Conservation (phyloP, 64 coral and sea anemone genomes). For the Montipora cactus region DNA sequence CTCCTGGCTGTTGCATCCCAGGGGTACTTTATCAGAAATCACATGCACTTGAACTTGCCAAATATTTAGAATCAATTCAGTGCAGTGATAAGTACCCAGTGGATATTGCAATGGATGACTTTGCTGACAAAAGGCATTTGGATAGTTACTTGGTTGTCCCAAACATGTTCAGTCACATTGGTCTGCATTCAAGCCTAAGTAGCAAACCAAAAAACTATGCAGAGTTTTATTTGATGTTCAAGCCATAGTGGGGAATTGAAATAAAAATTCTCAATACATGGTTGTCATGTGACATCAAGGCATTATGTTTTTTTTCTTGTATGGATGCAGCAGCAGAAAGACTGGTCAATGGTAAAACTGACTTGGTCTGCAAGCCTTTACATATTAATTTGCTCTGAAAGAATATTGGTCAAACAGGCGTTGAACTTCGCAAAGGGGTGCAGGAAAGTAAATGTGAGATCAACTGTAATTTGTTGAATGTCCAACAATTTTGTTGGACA, state of each 20-base stretch:
- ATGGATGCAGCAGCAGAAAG: too few relatives aligned
- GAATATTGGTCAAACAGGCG: too few relatives aligned
- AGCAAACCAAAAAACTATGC: slow-evolving; percentile 57
- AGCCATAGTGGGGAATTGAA: slow-evolving; percentile 32
- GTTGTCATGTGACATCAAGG: not conserved
- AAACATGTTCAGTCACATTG: slow-evolving; percentile 87
- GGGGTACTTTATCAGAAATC: slow-evolving; percentile 75
- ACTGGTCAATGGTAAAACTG: too few relatives aligned
- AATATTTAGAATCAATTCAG: slow-evolving; percentile 62
- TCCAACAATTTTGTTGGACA: too few relatives aligned
- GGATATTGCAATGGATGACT: slow-evolving; percentile 90
- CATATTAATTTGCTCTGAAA: too few relatives aligned
- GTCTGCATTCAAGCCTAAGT: slow-evolving; percentile 88
- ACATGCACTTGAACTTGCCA: slow-evolving; percentile 29
- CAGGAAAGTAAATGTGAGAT: too few relatives aligned
- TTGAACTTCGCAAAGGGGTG: too few relatives aligned
- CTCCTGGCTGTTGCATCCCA: slow-evolving; percentile 84
- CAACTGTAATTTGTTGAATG: too few relatives aligned
- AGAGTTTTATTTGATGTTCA: slow-evolving; percentile 88
- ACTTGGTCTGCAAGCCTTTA: too few relatives aligned
- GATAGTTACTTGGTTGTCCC: slow-evolving; percentile 74
- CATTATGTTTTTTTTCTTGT: too few relatives aligned
- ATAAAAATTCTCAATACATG: not conserved
- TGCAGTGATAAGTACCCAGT: slow-evolving; percentile 80
- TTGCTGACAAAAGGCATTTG: slow-evolving; percentile 47